Evolutionary conservation across 2,888 invertebrate genomes (phyloP).

Genomic region (Trichogramma evanescens): DNA sequence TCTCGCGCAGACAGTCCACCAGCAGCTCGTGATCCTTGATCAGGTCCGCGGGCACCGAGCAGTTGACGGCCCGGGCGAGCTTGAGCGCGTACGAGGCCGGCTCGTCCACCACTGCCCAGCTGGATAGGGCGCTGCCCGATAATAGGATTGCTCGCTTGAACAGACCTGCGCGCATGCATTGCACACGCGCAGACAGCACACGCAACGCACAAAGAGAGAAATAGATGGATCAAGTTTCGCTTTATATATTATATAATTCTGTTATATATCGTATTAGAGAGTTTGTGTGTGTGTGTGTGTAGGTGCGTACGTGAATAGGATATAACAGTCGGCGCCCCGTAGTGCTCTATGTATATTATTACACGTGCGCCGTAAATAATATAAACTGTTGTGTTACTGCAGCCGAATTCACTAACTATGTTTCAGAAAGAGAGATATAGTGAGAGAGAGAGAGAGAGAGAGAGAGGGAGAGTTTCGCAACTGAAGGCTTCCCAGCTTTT

Average conservation of each 20-base stretch:
- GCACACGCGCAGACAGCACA: too few relatives aligned
- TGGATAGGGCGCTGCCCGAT: constrained; percentile 81
- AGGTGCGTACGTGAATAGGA: background rate
- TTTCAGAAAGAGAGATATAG: too few relatives aligned
- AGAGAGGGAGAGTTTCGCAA: too few relatives aligned
- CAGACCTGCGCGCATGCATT: constrained; percentile 63
- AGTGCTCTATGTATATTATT: background rate
- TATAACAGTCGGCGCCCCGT: background rate
- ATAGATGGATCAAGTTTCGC: too few relatives aligned
- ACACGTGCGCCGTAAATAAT: too few relatives aligned
- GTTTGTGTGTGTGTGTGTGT: background rate
- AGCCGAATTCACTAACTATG: too few relatives aligned
- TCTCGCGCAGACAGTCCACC: constrained; percentile 75
- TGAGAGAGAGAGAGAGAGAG: too few relatives aligned
- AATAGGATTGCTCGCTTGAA: constrained; percentile 82
- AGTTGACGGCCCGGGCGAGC: constrained; percentile 74
- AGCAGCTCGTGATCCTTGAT: constrained; percentile 75
- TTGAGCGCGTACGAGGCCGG: constrained; percentile 75
- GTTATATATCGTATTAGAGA: background rate
- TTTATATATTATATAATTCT: too few relatives aligned
- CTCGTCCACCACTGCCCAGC: constrained; percentile 85
- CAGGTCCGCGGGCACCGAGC: constrained; percentile 73
- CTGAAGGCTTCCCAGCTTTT: too few relatives aligned
- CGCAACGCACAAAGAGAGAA: too few relatives aligned
- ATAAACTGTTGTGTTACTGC: too few relatives aligned